Evolutionary conservation across 2,113 vertebrate genomes (phyloP).

Genomic region (Peucedramus taeniatus): DNA sequence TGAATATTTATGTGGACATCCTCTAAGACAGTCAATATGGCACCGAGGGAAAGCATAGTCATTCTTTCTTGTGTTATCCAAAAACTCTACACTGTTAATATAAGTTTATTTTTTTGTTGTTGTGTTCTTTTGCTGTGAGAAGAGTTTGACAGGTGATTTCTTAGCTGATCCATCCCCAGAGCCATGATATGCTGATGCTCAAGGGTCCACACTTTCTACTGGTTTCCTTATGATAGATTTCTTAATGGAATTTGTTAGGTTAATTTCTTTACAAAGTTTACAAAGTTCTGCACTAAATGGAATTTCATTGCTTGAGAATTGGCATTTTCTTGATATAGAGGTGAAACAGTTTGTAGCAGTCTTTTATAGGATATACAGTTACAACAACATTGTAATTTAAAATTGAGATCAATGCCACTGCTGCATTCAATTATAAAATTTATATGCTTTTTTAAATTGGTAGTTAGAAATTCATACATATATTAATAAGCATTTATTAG

Average conservation of each 20-base stretch:
- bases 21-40: accelerated
- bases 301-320: background rate
- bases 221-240: background rate
- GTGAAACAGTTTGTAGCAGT: background rate
- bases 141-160: background rate
- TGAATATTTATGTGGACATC: background rate
- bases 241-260: background rate
- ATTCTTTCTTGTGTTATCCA: background rate
- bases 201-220: background rate
- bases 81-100: background rate
- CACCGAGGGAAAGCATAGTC: background rate
- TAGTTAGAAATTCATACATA: background rate
- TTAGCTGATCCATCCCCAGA: background rate
- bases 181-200: background rate
- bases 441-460: background rate
- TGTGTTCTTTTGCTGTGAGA: background rate
- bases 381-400: background rate
- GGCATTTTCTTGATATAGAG: background rate
- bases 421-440: background rate
- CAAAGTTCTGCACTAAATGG: background rate
- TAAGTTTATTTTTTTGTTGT: background rate
- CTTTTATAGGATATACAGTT: background rate
- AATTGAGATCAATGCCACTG: background rate
- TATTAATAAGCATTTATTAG: background rate
- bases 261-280: background rate